Conservation (phyloP, 2,797 vertebrate genomes). For the Poecilia wingei region DNA sequence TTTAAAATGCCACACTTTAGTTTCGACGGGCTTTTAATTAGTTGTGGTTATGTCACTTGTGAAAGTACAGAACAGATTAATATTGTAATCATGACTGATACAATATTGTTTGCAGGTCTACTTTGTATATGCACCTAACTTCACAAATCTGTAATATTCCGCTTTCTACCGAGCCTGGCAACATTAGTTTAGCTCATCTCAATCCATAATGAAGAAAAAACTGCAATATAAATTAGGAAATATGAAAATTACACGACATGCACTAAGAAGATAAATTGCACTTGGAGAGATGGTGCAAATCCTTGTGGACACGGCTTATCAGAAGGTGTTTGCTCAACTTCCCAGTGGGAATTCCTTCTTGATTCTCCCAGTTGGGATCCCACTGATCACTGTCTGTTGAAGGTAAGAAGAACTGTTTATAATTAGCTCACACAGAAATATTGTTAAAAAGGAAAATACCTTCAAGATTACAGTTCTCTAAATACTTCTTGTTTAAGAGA, state of each 20-base stretch:
- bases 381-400: background rate
- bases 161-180: background rate
- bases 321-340: background rate
- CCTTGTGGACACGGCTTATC: conserved; percentile 1
- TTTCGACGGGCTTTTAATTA: background rate
- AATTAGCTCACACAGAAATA: background rate
- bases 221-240: background rate
- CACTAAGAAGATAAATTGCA: background rate
- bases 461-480: background rate
- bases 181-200: background rate
- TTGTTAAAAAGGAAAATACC: background rate
- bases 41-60: background rate
- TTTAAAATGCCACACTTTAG: background rate
- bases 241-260: background rate
- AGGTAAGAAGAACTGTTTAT: background rate
- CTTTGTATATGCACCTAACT: background rate
- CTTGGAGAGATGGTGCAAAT: background rate
- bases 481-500: background rate
- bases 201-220: background rate
- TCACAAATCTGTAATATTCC: background rate
- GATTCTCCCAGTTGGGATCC: conserved; percentile 1
- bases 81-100: background rate
- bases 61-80: background rate
- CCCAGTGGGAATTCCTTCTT: conserved; percentile 2
- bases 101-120: background rate